Conservation (phyloP, 2,113 vertebrate species). For the Piaya cayana region DNA sequence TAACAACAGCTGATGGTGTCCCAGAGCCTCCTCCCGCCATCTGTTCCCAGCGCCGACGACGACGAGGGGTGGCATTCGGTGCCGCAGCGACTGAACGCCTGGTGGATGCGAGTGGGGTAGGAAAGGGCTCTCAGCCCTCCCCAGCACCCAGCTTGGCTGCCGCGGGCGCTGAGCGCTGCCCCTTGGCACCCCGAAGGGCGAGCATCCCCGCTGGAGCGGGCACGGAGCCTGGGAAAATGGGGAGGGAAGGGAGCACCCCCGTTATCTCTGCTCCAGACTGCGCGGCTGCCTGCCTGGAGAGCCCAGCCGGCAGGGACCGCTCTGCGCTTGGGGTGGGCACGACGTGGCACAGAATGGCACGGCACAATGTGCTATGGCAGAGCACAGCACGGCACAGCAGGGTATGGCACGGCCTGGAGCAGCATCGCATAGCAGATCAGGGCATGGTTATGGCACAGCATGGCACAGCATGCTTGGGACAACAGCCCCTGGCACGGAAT, state of each 20-base stretch:
- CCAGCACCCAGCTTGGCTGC: not conserved
- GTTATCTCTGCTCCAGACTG: no score
- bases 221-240: fast-evolving
- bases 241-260: not conserved
- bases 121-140: not conserved
- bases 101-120: not conserved
- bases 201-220: fast-evolving
- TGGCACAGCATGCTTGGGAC: no score
- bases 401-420: not conserved
- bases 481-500: fast-evolving
- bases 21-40: constrained; percentile 67
- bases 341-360: no score
- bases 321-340: fast-evolving
- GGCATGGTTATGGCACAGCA: not conserved
- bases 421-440: fast-evolving
- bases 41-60: constrained; percentile 55
- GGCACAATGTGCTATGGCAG: fast-evolving
- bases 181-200: not conserved
- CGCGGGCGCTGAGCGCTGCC: not conserved
- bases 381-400: not conserved
- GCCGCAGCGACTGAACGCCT: not conserved
- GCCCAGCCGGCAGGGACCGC: not conserved
- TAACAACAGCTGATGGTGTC: constrained; percentile 71
- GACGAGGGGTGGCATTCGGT: not conserved
- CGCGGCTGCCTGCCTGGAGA: no score